Base-by-base conservation (phyloP, 2,888 invertebrate species). In the Stegophylla sp. region DNA sequence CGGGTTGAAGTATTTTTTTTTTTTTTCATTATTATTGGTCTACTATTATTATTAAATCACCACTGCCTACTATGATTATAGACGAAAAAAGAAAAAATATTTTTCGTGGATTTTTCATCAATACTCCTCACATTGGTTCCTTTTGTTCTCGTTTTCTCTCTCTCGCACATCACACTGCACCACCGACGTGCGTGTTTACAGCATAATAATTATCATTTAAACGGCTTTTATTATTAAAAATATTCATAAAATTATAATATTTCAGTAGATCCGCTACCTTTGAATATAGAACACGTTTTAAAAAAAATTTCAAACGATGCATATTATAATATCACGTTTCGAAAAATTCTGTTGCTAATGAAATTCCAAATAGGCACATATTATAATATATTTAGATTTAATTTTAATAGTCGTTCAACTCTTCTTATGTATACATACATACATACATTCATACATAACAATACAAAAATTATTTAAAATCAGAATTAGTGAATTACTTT, bases 81-180 rank as follows among this genome's bases (percentile, higher is more conserved):
- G 73, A 45, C n/a, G 59, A 61, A 59, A 4, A n/a, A 53, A 69
- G 61, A 74, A 45, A 74, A n/a, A 59, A 63, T 45, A 61, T 74
- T 74, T 74, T 74, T 74, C 61, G 73, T 74, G 48, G 61, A 74
- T 48, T 61, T 74, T 48, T 20, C 26, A 48, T 74, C 61, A 28
- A 61, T 45, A 26, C 0, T 17, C 41, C 0, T 17, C 41, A 13
- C 28, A 23, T 45, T 26, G 43, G 3, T 26, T 51, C 7, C n/a
- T n/a, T 34, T 34, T 34, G 7, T 34, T 34, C 15, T 28, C 59
- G 1, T 56, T 56, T 3, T 59, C 2, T 59, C 15, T 59, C 26
- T 12, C 12, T 61, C 1, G 23, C 45, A 26, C 45, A n/a, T n/a
- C n/a, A n/a, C n/a, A n/a, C n/a, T n/a, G n/a, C n/a, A n/a, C n/a